These are phyloP conservation scores for Dicycla oo DNA, from an alignment of 2,888 invertebrate species.

Conservation along the genomic window DNA sequence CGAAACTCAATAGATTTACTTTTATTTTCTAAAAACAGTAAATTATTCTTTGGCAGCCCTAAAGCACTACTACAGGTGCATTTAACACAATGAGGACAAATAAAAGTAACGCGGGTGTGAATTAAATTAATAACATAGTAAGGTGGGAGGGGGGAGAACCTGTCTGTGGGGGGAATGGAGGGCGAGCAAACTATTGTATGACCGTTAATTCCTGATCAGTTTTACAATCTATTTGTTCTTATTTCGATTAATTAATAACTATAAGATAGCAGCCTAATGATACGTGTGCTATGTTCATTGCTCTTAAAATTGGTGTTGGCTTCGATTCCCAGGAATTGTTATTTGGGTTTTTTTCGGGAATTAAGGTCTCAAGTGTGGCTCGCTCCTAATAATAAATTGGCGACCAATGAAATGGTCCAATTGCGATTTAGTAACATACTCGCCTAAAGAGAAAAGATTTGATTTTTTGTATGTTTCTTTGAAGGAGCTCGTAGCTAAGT, in stretches of 20 bases:
- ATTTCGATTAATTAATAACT: conserved; percentile 23
- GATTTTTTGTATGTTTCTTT: too few species aligned
- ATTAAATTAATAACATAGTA: conserved; percentile 72
- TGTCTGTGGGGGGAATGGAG: background rate
- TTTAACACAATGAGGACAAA: conserved; percentile 67
- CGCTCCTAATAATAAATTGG: background rate
- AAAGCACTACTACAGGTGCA: conserved; percentile 60
- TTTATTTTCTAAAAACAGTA: too few species aligned
- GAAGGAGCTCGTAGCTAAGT: too few species aligned
- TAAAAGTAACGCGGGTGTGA: conserved; percentile 68
- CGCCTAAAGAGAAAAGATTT: too few species aligned
- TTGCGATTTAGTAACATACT: too few species aligned
- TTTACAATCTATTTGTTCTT: conserved; percentile 27
- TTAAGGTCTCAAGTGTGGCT: background rate
- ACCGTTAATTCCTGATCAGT: conserved; percentile 21
- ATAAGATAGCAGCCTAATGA: background rate
- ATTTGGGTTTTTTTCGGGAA: background rate
- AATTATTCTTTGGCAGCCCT: conserved; percentile 43
- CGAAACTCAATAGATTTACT: too few species aligned
- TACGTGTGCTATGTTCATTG: background rate
- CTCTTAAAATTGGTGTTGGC: background rate
- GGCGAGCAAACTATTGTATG: background rate
- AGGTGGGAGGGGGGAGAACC: conserved; percentile 22
- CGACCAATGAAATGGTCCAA: too few species aligned
- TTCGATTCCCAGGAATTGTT: background rate